phyloP scores from a whole-genome alignment of 2,797 vertebrate species.

The Myiotriccus ornatus region DNA sequence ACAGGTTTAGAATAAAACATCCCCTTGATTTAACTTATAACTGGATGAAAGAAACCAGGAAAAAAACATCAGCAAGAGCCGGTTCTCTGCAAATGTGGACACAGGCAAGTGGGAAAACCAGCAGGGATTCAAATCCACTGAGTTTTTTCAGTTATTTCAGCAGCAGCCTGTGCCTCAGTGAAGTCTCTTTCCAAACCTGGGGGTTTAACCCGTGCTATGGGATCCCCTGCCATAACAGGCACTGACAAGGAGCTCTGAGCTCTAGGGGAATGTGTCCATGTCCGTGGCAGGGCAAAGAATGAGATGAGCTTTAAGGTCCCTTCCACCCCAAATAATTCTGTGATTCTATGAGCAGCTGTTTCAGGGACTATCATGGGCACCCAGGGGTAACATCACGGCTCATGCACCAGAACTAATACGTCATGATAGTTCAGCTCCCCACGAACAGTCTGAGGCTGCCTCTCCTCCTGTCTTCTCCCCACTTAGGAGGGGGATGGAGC shows the following conservation, averaged over 20 bases:
- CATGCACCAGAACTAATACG: rapidly evolving
- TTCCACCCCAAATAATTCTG: neutral
- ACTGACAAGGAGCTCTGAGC: neutral
- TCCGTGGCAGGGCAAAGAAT: neutral
- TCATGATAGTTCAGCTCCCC: neutral
- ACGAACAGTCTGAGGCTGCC: neutral
- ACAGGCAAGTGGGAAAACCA: neutral
- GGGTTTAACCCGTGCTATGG: neutral
- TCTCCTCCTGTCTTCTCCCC: neutral
- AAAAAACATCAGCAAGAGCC: neutral
- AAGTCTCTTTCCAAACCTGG: neutral
- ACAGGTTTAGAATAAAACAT: neutral
- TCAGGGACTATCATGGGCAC: neutral
- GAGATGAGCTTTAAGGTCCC: neutral
- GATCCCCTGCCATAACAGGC: neutral
- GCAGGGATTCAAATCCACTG: neutral
- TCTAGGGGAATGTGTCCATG: neutral
- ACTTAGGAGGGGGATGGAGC: neutral
- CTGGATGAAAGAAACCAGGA: neutral
- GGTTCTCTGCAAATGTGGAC: neutral
- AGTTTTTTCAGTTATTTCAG: neutral
- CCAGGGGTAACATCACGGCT: neutral
- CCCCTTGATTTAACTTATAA: neutral
- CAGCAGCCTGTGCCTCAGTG: neutral
- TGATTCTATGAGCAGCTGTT: neutral